Evolutionary conservation across 2,113 vertebrate genomes (phyloP), one percentile per base, ranked within the genome.

Genomic region (Catharus fuscescens): DNA sequence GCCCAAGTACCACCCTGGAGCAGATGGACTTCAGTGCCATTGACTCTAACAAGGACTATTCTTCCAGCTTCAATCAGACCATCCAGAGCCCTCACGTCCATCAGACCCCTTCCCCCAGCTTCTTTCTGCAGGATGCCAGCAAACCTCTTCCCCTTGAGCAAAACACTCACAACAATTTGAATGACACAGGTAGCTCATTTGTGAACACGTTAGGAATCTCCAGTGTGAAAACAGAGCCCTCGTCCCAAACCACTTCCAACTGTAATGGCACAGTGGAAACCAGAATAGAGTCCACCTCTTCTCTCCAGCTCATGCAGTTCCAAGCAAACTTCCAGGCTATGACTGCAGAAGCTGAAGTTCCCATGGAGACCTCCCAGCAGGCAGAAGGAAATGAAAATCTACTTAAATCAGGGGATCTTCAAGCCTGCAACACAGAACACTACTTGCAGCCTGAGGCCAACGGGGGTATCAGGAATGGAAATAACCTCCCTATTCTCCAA

Each of bases 1-100:
- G 99, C 87, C 99, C 99, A 62, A 99, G 99, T 96, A 99, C 99
- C 95, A 99, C 99, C 50, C 96, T 99, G 96, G 99, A 99, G 96
- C 99, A 99, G 97, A 99, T 99, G 99, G 99, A 99, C 91, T 99
- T 99, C 95, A 99, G 99, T 44, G 99, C 99, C 45, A 99, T 99
- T 50, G 99, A 99, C 97, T 98, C 99, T 96, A 99, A 99, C 97
- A 99, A 99, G 95, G 99, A 99, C 95, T 99, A 99, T 77, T 88
- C 98, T 32, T 98, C 99, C 80, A 97, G 97, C 95, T 99, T 99
- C 77, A 98, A 97, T 95, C 99, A 99, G 95, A 97, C 98, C 0
- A 98, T 99, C 96, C 98, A 98, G 97, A 99, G 99, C 96, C 98
- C 99, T 88, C 99, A 99, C 2, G 96, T 98, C 93, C 99, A 99